A percentile compares a stretch with the other conserved stretches of the same genome.
These are phyloP conservation scores for Caretta caretta DNA, from an alignment of 2,113 vertebrate species.

Conservation along the genomic window DNA sequence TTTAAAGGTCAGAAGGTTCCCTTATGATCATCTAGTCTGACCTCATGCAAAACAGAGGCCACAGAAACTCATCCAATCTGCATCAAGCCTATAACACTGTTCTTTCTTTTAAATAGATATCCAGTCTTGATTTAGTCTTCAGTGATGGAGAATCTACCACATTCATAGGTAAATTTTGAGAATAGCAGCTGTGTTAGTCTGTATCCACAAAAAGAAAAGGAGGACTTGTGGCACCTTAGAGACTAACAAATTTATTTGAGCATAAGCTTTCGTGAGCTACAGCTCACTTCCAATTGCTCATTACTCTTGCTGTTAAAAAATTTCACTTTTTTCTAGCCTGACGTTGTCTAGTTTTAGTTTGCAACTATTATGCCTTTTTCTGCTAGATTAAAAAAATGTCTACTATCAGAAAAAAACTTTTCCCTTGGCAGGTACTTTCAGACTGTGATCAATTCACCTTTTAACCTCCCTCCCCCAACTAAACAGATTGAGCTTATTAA, in stretches of 20 bases:
- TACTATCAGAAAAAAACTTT: background rate
- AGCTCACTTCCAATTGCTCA: background rate
- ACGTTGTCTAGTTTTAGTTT: background rate
- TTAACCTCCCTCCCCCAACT: background rate
- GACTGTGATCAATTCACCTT: background rate
- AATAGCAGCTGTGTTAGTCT: too few relatives aligned
- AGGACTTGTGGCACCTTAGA: too few relatives aligned
- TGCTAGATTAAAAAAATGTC: background rate
- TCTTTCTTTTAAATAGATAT: constrained; percentile 2
- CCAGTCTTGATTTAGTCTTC: background rate
- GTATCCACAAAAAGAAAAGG: too few relatives aligned
- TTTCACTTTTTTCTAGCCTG: background rate
- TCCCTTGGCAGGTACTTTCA: background rate
- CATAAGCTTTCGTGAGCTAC: too few relatives aligned
- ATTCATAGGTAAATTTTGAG: background rate
- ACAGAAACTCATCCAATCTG: background rate
- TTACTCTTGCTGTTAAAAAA: background rate
- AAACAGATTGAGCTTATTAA: background rate
- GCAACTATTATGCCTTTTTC: background rate
- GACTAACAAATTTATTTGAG: too few relatives aligned
- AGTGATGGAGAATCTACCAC: background rate
- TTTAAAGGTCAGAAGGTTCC: background rate
- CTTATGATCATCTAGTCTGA: background rate
- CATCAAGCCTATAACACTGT: background rate
- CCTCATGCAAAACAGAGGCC: background rate